phyloP scores from a whole-genome alignment of 2,113 vertebrate species.

The Acanthisitta chloris region DNA sequence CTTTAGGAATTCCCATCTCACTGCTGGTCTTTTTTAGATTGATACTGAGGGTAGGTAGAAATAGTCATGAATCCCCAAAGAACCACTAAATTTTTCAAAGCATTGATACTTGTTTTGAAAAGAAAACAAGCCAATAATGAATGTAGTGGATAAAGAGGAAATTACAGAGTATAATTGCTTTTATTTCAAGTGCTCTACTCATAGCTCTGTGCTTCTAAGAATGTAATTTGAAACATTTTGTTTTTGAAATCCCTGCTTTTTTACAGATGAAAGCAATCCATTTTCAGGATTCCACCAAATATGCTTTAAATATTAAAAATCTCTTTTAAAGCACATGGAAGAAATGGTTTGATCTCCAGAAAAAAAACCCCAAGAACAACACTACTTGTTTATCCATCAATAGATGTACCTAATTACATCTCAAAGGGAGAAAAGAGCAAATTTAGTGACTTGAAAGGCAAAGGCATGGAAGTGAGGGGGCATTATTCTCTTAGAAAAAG shows the following conservation, averaged over 20 bases:
- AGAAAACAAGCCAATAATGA: not conserved
- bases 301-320: conserved; percentile 72
- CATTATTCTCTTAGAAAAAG: not conserved
- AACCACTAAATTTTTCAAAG: not conserved
- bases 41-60: not conserved
- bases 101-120: not conserved
- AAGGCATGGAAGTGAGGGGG: not conserved
- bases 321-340: conserved; percentile 45
- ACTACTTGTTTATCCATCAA: conserved; percentile 71
- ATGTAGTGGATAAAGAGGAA: conserved; percentile 30
- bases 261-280: conserved; percentile 67
- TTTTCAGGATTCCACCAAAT: conserved; percentile 62
- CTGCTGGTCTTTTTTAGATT: not conserved
- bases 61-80: not conserved
- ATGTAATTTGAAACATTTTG: conserved; percentile 63
- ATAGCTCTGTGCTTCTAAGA: not conserved
- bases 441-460: conserved; percentile 56
- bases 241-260: conserved; percentile 43
- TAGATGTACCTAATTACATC: conserved; percentile 69
- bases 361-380: conserved; percentile 16
- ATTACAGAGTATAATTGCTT: conserved; percentile 18
- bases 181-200: conserved; percentile 28
- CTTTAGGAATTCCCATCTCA: not conserved
- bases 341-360: conserved; percentile 46
- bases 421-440: conserved; percentile 46